These are phyloP conservation scores for Bufo bufo DNA, from an alignment of 2,113 vertebrate species.

Conservation along the genomic window DNA sequence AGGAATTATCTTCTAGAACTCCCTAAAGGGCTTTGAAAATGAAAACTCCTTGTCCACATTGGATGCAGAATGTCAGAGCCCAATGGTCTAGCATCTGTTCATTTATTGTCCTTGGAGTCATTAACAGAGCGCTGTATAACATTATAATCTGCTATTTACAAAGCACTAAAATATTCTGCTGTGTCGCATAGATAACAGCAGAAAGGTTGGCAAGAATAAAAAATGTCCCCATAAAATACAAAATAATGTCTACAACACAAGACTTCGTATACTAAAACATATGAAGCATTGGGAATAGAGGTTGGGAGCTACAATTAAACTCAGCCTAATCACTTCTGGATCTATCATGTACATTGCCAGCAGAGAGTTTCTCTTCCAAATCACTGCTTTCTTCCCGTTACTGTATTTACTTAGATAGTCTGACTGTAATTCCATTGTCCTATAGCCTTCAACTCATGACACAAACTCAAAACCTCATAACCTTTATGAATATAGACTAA, in stretches of 20 bases:
- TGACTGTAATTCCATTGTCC: neutral
- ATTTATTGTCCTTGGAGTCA: slow-evolving; percentile 35
- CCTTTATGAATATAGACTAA: neutral
- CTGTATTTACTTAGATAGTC: neutral
- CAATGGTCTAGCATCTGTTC: slow-evolving; percentile 34
- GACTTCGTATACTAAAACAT: neutral
- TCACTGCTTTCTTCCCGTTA: neutral
- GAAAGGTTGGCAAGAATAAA: slow-evolving; percentile 18
- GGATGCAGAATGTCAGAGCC: neutral
- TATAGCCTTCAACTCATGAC: neutral
- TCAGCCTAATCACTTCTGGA: neutral
- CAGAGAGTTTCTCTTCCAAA: neutral
- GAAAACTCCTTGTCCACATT: slow-evolving; percentile 12
- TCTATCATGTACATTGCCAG: slow-evolving; percentile 2
- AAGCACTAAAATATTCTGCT: slow-evolving; percentile 38
- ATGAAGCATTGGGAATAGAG: neutral
- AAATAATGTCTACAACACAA: slow-evolving; percentile 6
- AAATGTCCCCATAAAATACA: slow-evolving; percentile 19
- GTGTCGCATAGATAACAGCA: slow-evolving; percentile 4
- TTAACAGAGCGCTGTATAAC: slow-evolving; percentile 23
- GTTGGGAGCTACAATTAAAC: neutral
- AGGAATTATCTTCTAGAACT: slow-evolving; percentile 18
- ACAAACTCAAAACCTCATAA: neutral
- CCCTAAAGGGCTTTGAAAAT: slow-evolving; percentile 11
- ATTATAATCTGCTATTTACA: slow-evolving; percentile 28